These are phyloP conservation scores for Cryptotis parvus DNA, from an alignment of 2,113 vertebrate genomes.

Conservation along the genomic window DNA sequence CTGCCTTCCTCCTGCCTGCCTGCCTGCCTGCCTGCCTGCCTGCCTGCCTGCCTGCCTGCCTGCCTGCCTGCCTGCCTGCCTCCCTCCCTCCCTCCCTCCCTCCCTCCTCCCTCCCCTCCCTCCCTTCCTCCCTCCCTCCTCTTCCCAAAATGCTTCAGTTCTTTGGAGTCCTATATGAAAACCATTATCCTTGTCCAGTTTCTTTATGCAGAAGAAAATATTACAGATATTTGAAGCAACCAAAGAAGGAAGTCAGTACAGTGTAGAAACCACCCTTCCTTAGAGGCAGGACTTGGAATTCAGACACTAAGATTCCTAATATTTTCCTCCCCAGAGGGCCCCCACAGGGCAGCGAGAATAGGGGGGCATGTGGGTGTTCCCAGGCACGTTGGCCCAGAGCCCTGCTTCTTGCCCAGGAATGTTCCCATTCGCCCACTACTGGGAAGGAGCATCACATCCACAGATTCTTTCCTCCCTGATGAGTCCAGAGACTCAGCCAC, in stretches of 20 bases:
- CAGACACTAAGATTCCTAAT: not conserved
- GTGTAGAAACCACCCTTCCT: not conserved
- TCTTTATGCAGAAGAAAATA: not conserved
- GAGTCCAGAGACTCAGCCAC: conserved; percentile 25
- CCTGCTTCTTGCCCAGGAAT: conserved; percentile 47
- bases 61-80: too few relatives aligned
- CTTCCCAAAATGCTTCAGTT: not conserved
- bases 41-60: too few relatives aligned
- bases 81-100: rapidly evolving
- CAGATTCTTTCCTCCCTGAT: not conserved
- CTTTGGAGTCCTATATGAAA: conserved; percentile 4
- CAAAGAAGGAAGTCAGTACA: not conserved
- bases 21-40: too few relatives aligned
- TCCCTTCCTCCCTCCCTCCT: not conserved
- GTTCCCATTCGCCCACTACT: conserved; percentile 45
- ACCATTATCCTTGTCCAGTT: not conserved
- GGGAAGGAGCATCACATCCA: conserved; percentile 51
- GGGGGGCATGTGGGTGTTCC: not conserved
- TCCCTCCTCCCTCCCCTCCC: not conserved
- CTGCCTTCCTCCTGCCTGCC: too few relatives aligned
- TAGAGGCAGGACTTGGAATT: conserved; percentile 1
- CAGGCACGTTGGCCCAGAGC: not conserved
- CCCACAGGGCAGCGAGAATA: rapidly evolving
- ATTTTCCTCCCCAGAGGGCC: not conserved
- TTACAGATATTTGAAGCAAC: not conserved